These are phyloP conservation scores for Thymelicus sylvestris DNA, from an alignment of 2,888 invertebrate species.

Conservation along the genomic window DNA sequence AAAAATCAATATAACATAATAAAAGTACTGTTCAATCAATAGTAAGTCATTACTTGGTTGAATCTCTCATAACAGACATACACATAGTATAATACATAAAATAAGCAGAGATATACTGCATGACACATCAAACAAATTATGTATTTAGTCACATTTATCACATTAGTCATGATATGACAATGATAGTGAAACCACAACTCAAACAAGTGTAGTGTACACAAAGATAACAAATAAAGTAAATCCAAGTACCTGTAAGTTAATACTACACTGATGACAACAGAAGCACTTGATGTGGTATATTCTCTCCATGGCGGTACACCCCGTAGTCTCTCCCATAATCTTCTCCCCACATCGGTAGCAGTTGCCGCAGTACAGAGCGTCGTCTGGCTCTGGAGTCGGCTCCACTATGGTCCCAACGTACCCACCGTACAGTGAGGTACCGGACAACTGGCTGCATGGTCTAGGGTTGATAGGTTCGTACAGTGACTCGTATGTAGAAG, in stretches of 20 bases:
- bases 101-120: not conserved
- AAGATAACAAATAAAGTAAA: constrained; percentile 12
- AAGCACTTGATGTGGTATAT: constrained; percentile 98
- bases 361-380: constrained; percentile 91
- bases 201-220: not conserved
- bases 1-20: too few relatives aligned
- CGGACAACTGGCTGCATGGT: constrained; percentile 85
- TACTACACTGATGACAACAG: constrained; percentile 95
- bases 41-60: too few relatives aligned
- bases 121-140: too few relatives aligned
- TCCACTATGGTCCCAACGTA: constrained; percentile 90
- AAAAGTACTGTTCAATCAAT: too few relatives aligned
- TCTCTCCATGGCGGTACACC: constrained; percentile 99
- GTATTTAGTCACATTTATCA: too few relatives aligned
- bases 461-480: constrained; percentile 87
- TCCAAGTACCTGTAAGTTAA: constrained; percentile 87
- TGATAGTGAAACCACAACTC: too few relatives aligned
- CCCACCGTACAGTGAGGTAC: constrained; percentile 85
- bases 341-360: constrained; percentile 97
- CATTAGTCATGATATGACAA: too few relatives aligned
- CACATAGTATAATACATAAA: not conserved
- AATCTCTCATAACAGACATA: too few relatives aligned
- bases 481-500: constrained; percentile 87
- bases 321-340: constrained; percentile 97
- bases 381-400: constrained; percentile 90